Evolutionary conservation across 2,797 vertebrate species (phyloP), one percentile per base, ranked within the genome.

Genomic region (Enteromius radiatus): DNA sequence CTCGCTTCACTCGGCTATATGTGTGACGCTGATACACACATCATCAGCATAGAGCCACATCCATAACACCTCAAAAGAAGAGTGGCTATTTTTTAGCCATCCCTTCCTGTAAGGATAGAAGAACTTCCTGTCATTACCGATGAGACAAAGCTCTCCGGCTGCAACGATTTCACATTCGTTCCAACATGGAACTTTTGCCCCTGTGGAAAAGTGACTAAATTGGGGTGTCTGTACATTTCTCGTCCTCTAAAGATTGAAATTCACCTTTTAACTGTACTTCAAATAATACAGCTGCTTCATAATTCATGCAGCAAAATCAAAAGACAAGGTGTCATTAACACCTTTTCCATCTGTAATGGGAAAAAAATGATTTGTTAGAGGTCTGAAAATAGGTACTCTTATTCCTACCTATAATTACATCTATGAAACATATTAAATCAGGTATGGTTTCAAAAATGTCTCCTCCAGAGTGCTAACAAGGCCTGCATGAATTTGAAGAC

Each of bases 321-420:
- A 93, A 91, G 92, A 93, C 92, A 93, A 91, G 91, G 88, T 89
- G 89, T 94, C 91, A 95, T 95, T 95, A 94, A 94, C 92, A 95
- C 92, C 91, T 94, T 94, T 94, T 93, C 92, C 89, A 88, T 90
- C 88, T 92, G 91, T 94, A 94, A 95, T 93, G 87, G 76, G 90
- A 89, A 93, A 88, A 93, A 95, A 93, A 92, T 93, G 92, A 94
- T 95, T 93, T 93, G 92, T 93, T 93, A 90, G 89, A 92, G 88
- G 88, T 92, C 92, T 92, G 90, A 93, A 94, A 95, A 94, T 93
- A 94, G 90, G 88, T 88, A 86, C 87, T 90, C 86, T 93, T 94
- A 89, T 93, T 90, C 86, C 85, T 91, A 82, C 91, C 90, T 92
- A 90, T 94, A 93, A 94, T 95, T 94, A 94, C 88, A 92, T 88